Evolutionary conservation across 2,113 vertebrate species (phyloP).

Genomic region (Rynchops niger): DNA sequence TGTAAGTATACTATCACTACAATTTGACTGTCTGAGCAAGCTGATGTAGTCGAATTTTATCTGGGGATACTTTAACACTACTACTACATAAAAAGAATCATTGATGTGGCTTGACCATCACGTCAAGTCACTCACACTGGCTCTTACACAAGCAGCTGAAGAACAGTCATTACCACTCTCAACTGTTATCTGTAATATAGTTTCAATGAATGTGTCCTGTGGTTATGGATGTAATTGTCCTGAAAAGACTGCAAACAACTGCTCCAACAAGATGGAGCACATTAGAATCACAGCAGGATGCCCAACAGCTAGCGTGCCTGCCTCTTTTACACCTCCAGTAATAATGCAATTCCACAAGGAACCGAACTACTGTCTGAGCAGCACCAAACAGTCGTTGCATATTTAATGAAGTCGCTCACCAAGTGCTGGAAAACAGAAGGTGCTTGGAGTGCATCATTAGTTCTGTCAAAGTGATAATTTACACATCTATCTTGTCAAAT

Average conservation of each 20-base stretch:
- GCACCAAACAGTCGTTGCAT: conserved; percentile 84
- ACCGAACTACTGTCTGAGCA: conserved; percentile 80
- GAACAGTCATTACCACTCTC: conserved; percentile 60
- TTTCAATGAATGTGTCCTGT: conserved; percentile 78
- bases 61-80: not conserved
- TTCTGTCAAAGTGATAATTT: conserved; percentile 99
- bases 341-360: conserved; percentile 86
- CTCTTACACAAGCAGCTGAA: conserved; percentile 30
- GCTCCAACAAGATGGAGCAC: conserved; percentile 89
- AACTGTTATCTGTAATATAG: conserved; percentile 77
- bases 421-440: conserved; percentile 95
- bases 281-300: conserved; percentile 84
- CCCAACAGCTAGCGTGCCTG: conserved; percentile 78
- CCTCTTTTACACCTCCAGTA: conserved; percentile 78
- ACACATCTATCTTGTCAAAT: conserved; percentile 99
- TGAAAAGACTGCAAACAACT: conserved; percentile 82
- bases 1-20: not conserved
- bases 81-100: not conserved
- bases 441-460: conserved; percentile 99
- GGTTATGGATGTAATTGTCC: conserved; percentile 83
- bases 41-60: not conserved
- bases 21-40: not conserved
- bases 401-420: conserved; percentile 85
- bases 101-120: not conserved
- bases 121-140: not conserved